A percentile compares a stretch with the other conserved stretches of the same genome.
phyloP scores from a whole-genome alignment of 2,888 invertebrate genomes.

The Tethea ocularis region DNA sequence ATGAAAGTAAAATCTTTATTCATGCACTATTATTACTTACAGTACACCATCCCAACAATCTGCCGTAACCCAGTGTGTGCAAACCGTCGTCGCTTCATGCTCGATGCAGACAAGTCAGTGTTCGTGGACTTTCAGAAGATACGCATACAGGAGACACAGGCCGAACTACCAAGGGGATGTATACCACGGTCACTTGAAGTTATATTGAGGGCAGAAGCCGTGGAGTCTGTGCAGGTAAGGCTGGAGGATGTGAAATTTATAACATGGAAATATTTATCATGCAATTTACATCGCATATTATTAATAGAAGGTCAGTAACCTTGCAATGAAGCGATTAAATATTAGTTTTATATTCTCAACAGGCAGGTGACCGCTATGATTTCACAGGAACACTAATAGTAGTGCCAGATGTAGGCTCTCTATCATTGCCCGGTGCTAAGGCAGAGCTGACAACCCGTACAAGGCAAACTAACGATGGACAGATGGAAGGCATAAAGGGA shows the following conservation, averaged over 20 bases:
- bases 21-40: constrained; percentile 30
- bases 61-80: constrained; percentile 98
- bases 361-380: constrained; percentile 92
- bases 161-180: constrained; percentile 97
- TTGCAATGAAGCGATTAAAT: no score
- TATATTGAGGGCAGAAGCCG: constrained; percentile 96
- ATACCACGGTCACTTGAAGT: constrained; percentile 98
- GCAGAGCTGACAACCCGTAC: constrained; percentile 92
- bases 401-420: constrained; percentile 96
- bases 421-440: constrained; percentile 93
- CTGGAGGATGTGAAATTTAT: no score
- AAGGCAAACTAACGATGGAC: constrained; percentile 88
- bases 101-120: constrained; percentile 96
- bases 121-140: constrained; percentile 99
- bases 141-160: constrained; percentile 98
- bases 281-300: no score
- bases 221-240: constrained; percentile 95
- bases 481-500: constrained; percentile 93
- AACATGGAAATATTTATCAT: no score
- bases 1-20: no score
- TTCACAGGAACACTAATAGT: constrained; percentile 98
- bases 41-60: constrained; percentile 97
- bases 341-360: no score
- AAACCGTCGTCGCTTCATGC: constrained; percentile 94
- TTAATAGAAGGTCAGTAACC: no score